Evolutionary conservation across 2,113 vertebrate species (phyloP).

Genomic region (Dipodomys ordii): DNA sequence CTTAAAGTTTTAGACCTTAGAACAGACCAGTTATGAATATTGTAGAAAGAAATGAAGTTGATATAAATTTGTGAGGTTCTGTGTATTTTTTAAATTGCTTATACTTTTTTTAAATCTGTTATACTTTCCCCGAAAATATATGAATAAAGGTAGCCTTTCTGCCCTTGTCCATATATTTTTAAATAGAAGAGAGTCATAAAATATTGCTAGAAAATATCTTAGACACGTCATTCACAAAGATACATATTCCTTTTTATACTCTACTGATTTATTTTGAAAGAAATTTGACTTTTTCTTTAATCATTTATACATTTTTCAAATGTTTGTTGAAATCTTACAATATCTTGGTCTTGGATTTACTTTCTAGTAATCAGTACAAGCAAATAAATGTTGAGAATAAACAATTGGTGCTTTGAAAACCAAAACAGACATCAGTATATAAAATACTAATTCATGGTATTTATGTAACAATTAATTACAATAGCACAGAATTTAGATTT

Average conservation of each 20-base stretch:
- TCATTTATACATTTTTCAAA: no score
- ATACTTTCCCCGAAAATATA: not conserved
- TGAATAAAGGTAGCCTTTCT: not conserved
- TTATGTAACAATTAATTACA: not conserved
- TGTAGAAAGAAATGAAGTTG: constrained; percentile 9
- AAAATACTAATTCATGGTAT: not conserved
- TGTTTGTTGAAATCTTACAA: no score
- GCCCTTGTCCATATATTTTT: not conserved
- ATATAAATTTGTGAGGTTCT: not conserved
- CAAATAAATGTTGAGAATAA: not conserved
- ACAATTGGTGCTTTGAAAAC: not conserved
- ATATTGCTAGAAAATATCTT: not conserved
- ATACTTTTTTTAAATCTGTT: not conserved
- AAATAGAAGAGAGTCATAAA: not conserved
- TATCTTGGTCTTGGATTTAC: not conserved
- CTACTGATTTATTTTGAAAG: no score
- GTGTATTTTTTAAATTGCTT: constrained; percentile 1
- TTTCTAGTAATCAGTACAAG: not conserved
- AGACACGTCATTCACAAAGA: not conserved
- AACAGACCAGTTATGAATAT: not conserved
- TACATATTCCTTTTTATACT: not conserved
- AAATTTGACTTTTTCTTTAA: no score
- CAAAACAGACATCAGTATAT: not conserved
- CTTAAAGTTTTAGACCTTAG: constrained; percentile 2
- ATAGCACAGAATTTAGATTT: not conserved